A percentile compares a stretch with the other conserved stretches of the same genome.
Evolutionary conservation across 2,797 vertebrate species (phyloP).

Genomic region (Siniperca scherzeri): DNA sequence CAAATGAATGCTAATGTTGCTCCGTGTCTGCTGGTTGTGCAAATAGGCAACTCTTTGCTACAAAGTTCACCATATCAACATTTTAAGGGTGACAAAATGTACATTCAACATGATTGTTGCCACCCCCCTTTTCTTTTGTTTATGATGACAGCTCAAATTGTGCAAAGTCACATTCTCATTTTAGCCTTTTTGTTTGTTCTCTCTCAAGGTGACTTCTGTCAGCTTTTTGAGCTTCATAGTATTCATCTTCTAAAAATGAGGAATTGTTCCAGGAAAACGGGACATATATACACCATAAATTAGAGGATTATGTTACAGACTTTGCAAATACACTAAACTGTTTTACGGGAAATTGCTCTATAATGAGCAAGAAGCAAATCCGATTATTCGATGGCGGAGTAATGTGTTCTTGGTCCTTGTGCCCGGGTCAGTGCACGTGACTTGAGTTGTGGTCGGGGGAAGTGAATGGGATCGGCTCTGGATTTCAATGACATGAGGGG

Average conservation of each 20-base stretch:
- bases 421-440: constrained; percentile 52
- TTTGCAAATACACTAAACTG: constrained; percentile 63
- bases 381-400: constrained; percentile 59
- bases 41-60: background rate
- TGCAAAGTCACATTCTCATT: background rate
- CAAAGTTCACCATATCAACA: background rate
- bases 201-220: constrained; percentile 23
- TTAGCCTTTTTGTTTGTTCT: constrained; percentile 1
- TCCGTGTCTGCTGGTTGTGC: background rate
- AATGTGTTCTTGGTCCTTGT: constrained; percentile 63
- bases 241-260: constrained; percentile 42
- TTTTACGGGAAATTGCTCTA: constrained; percentile 72
- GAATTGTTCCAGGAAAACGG: constrained; percentile 63
- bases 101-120: background rate
- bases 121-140: background rate
- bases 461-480: constrained; percentile 70
- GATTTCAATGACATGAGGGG: constrained; percentile 63
- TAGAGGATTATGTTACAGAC: constrained; percentile 68
- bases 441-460: constrained; percentile 61
- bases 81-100: background rate
- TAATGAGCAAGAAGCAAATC: constrained; percentile 76
- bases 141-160: background rate
- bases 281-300: constrained; percentile 45
- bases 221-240: constrained; percentile 1
- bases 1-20: background rate